Percentiles rank a stretch among this genome's conserved stretches.
Evolutionary conservation across 2,888 invertebrate species (phyloP).

Genomic region (Mesoligia furuncula): DNA sequence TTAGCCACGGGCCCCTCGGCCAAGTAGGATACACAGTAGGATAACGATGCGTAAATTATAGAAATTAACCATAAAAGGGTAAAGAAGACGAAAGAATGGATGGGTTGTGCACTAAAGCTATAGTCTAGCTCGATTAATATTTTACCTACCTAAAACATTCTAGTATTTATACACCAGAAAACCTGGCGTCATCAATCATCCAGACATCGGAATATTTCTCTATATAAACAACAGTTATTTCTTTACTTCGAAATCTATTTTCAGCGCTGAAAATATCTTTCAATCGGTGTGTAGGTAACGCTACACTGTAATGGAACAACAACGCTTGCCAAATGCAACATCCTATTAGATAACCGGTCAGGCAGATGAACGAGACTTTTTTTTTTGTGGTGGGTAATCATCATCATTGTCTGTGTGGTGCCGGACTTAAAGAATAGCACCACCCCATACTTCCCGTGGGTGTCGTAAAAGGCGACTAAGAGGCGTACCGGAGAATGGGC

Average conservation of each 20-base stretch:
- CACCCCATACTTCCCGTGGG: too few species aligned
- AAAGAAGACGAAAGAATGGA: too few species aligned
- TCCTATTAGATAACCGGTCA: constrained; percentile 22
- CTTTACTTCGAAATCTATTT: constrained; percentile 52
- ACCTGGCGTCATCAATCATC: constrained; percentile 23
- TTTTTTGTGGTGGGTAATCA: too few species aligned
- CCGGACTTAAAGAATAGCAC: too few species aligned
- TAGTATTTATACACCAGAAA: background rate
- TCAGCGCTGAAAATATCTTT: constrained; percentile 37
- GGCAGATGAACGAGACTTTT: background rate
- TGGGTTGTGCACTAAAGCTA: background rate
- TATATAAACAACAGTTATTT: constrained; percentile 38
- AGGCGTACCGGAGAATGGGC: too few species aligned
- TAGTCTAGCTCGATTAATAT: background rate
- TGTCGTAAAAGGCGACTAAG: too few species aligned
- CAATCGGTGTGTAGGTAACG: constrained; percentile 46
- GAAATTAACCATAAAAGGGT: too few species aligned
- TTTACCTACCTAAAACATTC: background rate
- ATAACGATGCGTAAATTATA: too few species aligned
- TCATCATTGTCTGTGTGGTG: too few species aligned
- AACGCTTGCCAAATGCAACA: constrained; percentile 54
- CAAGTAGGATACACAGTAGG: too few species aligned
- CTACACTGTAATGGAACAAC: constrained; percentile 52
- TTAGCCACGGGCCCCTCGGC: too few species aligned
- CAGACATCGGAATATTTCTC: constrained; percentile 29